phyloP scores from a whole-genome alignment of 2,113 vertebrate genomes.

The Megaceryle torquata region DNA sequence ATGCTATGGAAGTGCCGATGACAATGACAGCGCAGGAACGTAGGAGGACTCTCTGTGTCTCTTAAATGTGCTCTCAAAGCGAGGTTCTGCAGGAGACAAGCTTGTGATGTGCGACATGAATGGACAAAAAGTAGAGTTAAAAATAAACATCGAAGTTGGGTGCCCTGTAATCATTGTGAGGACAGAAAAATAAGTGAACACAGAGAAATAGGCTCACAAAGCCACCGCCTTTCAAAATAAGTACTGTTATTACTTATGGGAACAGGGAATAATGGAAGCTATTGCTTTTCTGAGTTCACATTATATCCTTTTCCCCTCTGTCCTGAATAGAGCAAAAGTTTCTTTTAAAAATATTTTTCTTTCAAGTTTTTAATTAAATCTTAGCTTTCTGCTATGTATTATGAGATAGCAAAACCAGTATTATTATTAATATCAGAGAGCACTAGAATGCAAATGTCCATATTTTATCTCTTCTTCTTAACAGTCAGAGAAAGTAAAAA shows the following conservation, averaged over 20 bases:
- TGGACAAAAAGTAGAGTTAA: slow-evolving; percentile 53
- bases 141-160: slow-evolving; percentile 57
- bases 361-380: not conserved
- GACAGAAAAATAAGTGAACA: slow-evolving; percentile 50
- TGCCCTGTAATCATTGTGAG: slow-evolving; percentile 35
- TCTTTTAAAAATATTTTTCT: not conserved
- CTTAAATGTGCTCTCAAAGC: not conserved
- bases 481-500: not conserved
- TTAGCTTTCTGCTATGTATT: not conserved
- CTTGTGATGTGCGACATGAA: slow-evolving; percentile 40
- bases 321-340: slow-evolving; percentile 26
- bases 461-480: not conserved
- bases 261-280: slow-evolving; percentile 57
- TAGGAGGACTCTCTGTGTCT: slow-evolving; percentile 5
- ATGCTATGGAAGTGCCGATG: not conserved
- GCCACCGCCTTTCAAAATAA: not conserved
- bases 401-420: not conserved
- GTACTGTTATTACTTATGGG: slow-evolving; percentile 55
- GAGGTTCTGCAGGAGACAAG: not conserved
- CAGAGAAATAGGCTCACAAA: slow-evolving; percentile 12
- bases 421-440: not conserved
- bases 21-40: not conserved
- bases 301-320: slow-evolving; percentile 10
- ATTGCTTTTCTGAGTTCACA: slow-evolving; percentile 41
- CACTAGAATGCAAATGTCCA: not conserved